Evolutionary conservation across 92 coral and sea anemone genomes (phyloP).

Genomic region (Phenganax marumi): DNA sequence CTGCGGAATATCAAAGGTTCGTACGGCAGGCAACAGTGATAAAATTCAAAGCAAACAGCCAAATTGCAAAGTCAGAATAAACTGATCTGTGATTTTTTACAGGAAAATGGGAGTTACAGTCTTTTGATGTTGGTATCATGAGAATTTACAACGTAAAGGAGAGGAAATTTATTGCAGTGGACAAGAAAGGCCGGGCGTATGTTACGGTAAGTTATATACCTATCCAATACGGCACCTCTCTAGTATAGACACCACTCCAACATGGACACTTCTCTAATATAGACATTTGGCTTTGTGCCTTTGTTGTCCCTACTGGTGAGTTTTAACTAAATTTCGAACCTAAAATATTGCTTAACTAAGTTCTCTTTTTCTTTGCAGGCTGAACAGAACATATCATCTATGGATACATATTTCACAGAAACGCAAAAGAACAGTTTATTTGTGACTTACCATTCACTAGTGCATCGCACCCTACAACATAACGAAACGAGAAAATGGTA

Average conservation of each 20-base stretch:
- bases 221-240: too few relatives aligned
- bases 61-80: not conserved
- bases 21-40: too few relatives aligned
- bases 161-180: conserved; percentile 68
- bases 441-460: conserved; percentile 65
- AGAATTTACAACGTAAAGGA: conserved; percentile 62
- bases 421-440: conserved; percentile 53
- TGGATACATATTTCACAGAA: conserved; percentile 46
- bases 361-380: too few relatives aligned
- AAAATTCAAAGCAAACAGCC: too few relatives aligned
- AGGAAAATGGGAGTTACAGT: conserved; percentile 79
- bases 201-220: conserved; percentile 61
- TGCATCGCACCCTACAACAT: conserved; percentile 6
- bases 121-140: conserved; percentile 66
- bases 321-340: too few relatives aligned
- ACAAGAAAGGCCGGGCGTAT: conserved; percentile 64
- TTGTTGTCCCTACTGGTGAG: too few relatives aligned
- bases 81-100: conserved; percentile 1
- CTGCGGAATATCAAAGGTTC: too few relatives aligned
- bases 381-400: not conserved
- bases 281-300: too few relatives aligned
- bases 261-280: too few relatives aligned
- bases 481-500: conserved; percentile 45
- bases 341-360: too few relatives aligned
- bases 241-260: too few relatives aligned